Percentiles rank a stretch among this genome's conserved stretches.
These are phyloP conservation scores for Hydroisotoma schaefferi DNA, from an alignment of 2,888 invertebrate species.

Conservation along the genomic window DNA sequence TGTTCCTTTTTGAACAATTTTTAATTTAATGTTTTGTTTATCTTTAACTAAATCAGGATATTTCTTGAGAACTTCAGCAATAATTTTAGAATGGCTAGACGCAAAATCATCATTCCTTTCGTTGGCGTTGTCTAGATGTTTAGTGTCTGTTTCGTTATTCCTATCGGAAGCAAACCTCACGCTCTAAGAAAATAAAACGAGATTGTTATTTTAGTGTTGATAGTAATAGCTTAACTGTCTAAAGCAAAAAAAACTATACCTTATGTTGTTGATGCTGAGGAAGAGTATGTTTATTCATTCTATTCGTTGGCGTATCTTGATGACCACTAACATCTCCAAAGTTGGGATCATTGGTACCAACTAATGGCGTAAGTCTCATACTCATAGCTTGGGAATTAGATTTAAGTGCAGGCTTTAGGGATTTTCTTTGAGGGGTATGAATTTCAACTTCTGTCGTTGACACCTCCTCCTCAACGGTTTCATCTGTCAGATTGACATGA, in stretches of 20 bases:
- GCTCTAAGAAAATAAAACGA: conserved; percentile 43
- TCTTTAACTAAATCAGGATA: conserved; percentile 82
- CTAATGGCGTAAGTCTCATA: not conserved
- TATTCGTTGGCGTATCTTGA: not conserved
- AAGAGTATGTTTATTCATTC: not conserved
- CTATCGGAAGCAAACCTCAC: conserved; percentile 60
- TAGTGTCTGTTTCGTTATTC: conserved; percentile 57
- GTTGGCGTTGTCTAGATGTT: conserved; percentile 33
- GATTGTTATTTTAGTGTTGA: not conserved
- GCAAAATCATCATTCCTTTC: conserved; percentile 13
- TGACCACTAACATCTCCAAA: not conserved
- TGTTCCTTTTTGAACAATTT: conserved; percentile 66
- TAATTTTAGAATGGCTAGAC: conserved; percentile 76
- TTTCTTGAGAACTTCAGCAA: conserved; percentile 79
- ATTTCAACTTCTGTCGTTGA: conserved; percentile 17
- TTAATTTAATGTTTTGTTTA: conserved; percentile 80
- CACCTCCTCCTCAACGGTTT: conserved; percentile 37
- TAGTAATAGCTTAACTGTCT: not conserved
- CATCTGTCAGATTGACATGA: conserved; percentile 36
- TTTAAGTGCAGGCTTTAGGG: conserved; percentile 4
- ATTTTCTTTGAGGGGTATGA: not conserved
- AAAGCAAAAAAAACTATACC: not conserved
- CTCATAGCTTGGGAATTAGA: not conserved
- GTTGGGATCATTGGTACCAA: conserved; percentile 7
- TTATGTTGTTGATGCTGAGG: not conserved